Base-by-base conservation (phyloP, 2,113 vertebrate species). In the Recurvirostra avosetta region DNA sequence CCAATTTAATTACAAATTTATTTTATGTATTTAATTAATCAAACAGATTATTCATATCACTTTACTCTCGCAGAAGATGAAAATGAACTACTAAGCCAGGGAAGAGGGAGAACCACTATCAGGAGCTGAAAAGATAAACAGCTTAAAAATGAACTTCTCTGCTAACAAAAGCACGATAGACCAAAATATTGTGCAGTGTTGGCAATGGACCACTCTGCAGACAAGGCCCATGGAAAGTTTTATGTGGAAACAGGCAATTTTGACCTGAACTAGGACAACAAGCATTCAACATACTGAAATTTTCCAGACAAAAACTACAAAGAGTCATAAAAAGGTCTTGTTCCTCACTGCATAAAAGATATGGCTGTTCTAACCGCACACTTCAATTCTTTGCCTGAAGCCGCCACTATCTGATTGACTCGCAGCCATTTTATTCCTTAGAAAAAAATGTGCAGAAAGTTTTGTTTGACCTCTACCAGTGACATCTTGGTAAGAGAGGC, bases 261-360 rank as follows among this genome's bases (percentile, higher is more conserved):
- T 45, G 59, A 80, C 41, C 45, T 86, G 61, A 90, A 65, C 25
- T 14, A 61, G 36, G 45, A 67, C 75, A 74, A 73, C 29, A 45
- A 74, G 50, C 0, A 0, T 62, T 74, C 63, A 84, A 23, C 63
- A 9, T 10, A 41, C 43, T 34, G 41, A 65, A 53, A 45, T 62
- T 83, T 92, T 92, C 75, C 88, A 91, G 36, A 62, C 43, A 89
- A 95, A 92, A 90, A 67, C 75, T 91, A 72, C 30, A 3, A 26
- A 47, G 53, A 85, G 32, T 49, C 78, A 83, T 32, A 40, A 92
- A 90, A 68, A 76, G 36, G 40, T 80, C 88, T 80, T 6, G 5
- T 62, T 76, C 61, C 83, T 92, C 63, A 58, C 15, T 21, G 74
- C 50, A 58, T 83, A 41, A 49, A 59, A 76, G 68, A 62, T 15